phyloP scores from a whole-genome alignment of 2,888 invertebrate species.

The Crossocerus cetratus region DNA sequence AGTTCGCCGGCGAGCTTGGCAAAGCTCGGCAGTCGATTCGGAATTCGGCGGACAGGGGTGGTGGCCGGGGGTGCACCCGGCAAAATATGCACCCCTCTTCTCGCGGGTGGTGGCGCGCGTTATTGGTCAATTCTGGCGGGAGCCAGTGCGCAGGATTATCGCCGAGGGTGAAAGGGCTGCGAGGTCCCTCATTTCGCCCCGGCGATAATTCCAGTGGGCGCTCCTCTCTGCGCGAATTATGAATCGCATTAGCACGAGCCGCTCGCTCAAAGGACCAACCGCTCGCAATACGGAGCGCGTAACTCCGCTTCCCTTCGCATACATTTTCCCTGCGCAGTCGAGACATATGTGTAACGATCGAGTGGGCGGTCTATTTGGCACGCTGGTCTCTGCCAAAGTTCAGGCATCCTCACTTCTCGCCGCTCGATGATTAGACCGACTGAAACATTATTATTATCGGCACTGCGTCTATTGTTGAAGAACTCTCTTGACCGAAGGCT shows the following conservation, averaged over 20 bases:
- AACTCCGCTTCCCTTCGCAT: slow-evolving; percentile 25
- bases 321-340: slow-evolving; percentile 8
- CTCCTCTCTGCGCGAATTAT: slow-evolving; percentile 48
- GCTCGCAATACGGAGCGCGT: slow-evolving; percentile 27
- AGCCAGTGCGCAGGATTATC: slow-evolving; percentile 29
- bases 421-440: slow-evolving; percentile 9
- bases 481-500: background rate
- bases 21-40: no score
- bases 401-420: slow-evolving; percentile 2
- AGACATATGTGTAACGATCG: slow-evolving; percentile 12
- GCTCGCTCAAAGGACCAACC: slow-evolving; percentile 52
- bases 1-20: no score
- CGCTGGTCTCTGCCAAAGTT: slow-evolving; percentile 7
- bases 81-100: slow-evolving; percentile 64
- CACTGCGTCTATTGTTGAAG: background rate
- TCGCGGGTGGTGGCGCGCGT: slow-evolving; percentile 9
- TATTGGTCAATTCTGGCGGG: slow-evolving; percentile 53
- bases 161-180: slow-evolving; percentile 33
- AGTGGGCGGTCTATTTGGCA: slow-evolving; percentile 60
- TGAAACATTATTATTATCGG: background rate
- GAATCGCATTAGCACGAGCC: slow-evolving; percentile 47
- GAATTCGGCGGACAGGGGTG: slow-evolving; percentile 6
- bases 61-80: slow-evolving; percentile 17
- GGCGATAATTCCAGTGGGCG: slow-evolving; percentile 61
- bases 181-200: slow-evolving; percentile 51